A percentile compares a stretch with the other conserved stretches of the same genome.
phyloP scores from a whole-genome alignment of 2,113 vertebrate species.

The Semnornis frantzii region DNA sequence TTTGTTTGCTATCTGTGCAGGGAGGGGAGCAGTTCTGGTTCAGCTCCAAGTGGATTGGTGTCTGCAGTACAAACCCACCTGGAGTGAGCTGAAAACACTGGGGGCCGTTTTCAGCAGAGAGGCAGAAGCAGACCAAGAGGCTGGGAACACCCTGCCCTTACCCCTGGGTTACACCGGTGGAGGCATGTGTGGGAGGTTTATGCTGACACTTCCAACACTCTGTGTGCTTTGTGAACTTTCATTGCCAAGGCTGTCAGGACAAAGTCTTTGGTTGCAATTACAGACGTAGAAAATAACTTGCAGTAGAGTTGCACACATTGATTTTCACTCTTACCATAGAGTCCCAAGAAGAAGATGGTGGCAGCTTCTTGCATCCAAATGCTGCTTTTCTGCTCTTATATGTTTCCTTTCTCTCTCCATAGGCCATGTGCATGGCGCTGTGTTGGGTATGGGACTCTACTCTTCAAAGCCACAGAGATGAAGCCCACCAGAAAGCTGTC shows the following conservation, averaged over 20 bases:
- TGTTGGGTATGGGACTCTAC: not conserved
- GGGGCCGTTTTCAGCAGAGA: not conserved
- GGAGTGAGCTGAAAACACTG: not conserved
- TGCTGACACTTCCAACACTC: not conserved
- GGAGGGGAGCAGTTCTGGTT: not conserved
- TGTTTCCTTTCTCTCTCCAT: not conserved
- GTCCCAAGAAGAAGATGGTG: not conserved
- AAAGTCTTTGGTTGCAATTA: not conserved
- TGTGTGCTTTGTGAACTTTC: not conserved
- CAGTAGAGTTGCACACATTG: rapidly evolving
- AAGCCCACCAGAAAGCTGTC: not conserved
- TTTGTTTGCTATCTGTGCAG: not conserved
- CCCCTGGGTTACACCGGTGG: not conserved
- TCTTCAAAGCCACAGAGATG: not conserved
- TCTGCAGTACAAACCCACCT: conserved; percentile 15
- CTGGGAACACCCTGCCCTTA: not conserved
- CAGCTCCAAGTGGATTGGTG: conserved; percentile 14
- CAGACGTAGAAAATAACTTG: not conserved
- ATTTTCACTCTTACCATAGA: not conserved
- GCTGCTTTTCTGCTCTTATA: not conserved
- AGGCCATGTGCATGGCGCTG: rapidly evolving
- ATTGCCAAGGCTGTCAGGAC: not conserved
- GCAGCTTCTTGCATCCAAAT: not conserved
- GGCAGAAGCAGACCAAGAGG: not conserved
- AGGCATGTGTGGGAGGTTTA: not conserved